phyloP scores from a whole-genome alignment of 2,797 vertebrate species.

The Takifugu rubripes region DNA sequence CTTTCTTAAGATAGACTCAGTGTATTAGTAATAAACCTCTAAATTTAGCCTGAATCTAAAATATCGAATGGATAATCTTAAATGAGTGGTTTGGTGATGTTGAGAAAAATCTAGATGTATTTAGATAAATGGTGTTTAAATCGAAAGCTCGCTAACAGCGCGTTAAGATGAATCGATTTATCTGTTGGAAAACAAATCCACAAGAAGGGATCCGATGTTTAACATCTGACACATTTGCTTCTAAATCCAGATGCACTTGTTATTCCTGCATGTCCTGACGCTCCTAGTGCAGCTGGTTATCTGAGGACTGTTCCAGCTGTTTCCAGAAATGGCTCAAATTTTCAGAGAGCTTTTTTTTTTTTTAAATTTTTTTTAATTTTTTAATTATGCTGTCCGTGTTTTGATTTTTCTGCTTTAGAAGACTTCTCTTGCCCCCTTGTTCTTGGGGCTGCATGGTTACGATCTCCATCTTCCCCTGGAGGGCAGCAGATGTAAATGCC shows the following conservation, averaged over 20 bases:
- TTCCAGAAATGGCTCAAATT: constrained; percentile 6
- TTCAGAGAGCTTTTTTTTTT: constrained; percentile 5
- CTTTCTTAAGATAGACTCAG: too few species aligned
- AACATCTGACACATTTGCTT: background rate
- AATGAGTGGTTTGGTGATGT: too few species aligned
- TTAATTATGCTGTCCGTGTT: constrained; percentile 2
- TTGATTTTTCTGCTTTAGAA: constrained; percentile 48
- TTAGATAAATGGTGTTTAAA: too few species aligned
- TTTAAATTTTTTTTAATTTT: too few species aligned
- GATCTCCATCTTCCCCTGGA: constrained; percentile 44
- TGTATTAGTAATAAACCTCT: too few species aligned
- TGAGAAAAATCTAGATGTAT: too few species aligned
- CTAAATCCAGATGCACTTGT: background rate
- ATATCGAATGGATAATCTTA: too few species aligned
- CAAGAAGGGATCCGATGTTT: too few species aligned
- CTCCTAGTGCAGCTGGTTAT: background rate
- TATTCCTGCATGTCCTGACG: background rate
- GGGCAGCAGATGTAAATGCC: constrained; percentile 19
- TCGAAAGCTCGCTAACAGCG: too few species aligned
- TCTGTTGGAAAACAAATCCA: too few species aligned
- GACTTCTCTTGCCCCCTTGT: constrained; percentile 24
- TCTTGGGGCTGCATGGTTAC: constrained; percentile 40
- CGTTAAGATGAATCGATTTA: too few species aligned
- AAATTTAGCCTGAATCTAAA: too few species aligned
- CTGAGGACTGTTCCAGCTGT: constrained; percentile 3